Percentiles rank a stretch among this genome's conserved stretches.
These are phyloP conservation scores for Pseudorhiza aurosa DNA, from an alignment of 30 jellyfish, hydroid and myxozoan genomes.

Conservation along the genomic window DNA sequence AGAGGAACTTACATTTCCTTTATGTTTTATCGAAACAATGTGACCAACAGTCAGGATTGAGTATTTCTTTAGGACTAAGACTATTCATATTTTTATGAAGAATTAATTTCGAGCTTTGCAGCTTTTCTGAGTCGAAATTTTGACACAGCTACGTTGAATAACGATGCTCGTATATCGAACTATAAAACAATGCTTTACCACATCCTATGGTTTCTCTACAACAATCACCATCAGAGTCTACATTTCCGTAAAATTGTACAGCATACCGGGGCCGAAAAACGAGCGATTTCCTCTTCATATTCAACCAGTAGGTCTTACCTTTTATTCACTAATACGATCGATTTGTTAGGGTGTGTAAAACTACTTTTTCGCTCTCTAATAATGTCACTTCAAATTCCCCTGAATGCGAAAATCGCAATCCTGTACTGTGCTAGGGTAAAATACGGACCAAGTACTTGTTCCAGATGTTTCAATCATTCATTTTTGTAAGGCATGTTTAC, in stretches of 20 bases:
- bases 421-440: constrained; percentile 10
- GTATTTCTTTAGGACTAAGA: not conserved
- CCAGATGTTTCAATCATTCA: constrained; percentile 62
- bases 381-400: not conserved
- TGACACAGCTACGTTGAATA: not conserved
- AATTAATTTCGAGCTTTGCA: not conserved
- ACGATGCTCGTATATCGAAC: not conserved
- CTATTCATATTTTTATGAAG: not conserved
- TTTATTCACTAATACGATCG: too few species aligned
- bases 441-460: constrained; percentile 53
- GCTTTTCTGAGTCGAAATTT: not conserved
- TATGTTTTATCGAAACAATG: not conserved
- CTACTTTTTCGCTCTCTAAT: not conserved
- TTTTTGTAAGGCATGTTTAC: constrained; percentile 29
- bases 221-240: constrained; percentile 1
- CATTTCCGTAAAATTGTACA: constrained; percentile 1
- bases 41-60: not conserved
- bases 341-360: not conserved
- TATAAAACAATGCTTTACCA: not conserved
- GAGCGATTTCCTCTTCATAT: too few species aligned
- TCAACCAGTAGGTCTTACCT: too few species aligned
- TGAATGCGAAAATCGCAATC: too few species aligned
- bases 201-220: constrained; percentile 1
- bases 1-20: constrained; percentile 64
- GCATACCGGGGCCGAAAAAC: not conserved